These are phyloP conservation scores for Nibea albiflora DNA, from an alignment of 2,113 vertebrate species.

Conservation along the genomic window DNA sequence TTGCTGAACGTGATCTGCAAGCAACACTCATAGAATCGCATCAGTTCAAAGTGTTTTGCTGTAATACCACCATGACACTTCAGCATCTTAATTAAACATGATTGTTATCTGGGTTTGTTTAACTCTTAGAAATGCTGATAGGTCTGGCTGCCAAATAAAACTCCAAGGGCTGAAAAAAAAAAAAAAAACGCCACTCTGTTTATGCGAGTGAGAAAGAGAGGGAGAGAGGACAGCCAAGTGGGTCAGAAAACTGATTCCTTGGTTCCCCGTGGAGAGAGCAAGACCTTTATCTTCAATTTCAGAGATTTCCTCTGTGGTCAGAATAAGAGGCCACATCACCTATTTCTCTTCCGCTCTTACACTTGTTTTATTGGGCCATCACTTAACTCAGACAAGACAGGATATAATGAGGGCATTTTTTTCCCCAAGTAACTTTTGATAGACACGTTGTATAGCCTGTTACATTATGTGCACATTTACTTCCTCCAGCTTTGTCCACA, in stretches of 20 bases:
- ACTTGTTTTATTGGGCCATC: slow-evolving; percentile 61
- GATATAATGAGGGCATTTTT: slow-evolving; percentile 29
- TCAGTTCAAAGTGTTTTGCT: slow-evolving; percentile 42
- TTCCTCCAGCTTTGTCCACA: neutral
- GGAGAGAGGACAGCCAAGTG: slow-evolving; percentile 68
- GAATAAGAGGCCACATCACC: slow-evolving; percentile 58
- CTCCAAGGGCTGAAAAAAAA: slow-evolving; percentile 34
- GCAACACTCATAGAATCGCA: slow-evolving; percentile 20
- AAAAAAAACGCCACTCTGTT: slow-evolving; percentile 8
- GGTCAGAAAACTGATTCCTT: slow-evolving; percentile 74
- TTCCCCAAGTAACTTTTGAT: neutral
- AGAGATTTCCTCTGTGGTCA: slow-evolving; percentile 73
- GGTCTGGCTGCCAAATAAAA: slow-evolving; percentile 66
- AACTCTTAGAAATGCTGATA: slow-evolving; percentile 65
- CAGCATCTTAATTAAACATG: slow-evolving; percentile 74
- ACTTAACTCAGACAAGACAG: slow-evolving; percentile 42
- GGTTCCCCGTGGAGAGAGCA: slow-evolving; percentile 63
- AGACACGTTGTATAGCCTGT: neutral
- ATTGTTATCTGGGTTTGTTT: slow-evolving; percentile 69
- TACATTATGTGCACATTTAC: neutral
- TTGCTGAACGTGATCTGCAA: slow-evolving; percentile 22
- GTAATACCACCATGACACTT: slow-evolving; percentile 56
- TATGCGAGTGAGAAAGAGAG: slow-evolving; percentile 3
- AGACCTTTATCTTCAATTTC: slow-evolving; percentile 76
- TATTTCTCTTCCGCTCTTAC: slow-evolving; percentile 47